A percentile compares a stretch with the other conserved stretches of the same genome.
These are phyloP conservation scores for Mycteria americana DNA, from an alignment of 2,797 vertebrate species.

Conservation along the genomic window DNA sequence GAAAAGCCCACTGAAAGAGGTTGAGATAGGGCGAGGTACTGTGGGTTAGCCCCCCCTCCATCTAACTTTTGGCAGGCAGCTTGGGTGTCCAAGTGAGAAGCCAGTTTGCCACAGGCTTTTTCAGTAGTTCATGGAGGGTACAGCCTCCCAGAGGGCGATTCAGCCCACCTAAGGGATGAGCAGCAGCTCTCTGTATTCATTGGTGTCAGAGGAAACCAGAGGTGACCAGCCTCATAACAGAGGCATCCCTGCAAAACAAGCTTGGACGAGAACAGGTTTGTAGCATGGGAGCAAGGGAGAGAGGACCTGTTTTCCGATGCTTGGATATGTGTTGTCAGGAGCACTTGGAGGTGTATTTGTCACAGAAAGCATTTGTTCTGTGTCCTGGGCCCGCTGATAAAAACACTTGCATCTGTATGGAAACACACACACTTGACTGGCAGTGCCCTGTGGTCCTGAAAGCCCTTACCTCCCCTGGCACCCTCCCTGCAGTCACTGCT, in stretches of 20 bases:
- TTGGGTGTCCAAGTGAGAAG: not conserved
- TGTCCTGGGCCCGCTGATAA: not conserved
- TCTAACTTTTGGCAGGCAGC: not conserved
- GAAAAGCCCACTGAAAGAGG: not conserved
- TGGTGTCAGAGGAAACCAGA: not conserved
- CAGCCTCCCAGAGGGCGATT: not conserved
- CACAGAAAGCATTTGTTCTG: not conserved
- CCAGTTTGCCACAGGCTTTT: not conserved
- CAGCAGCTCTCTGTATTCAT: not conserved
- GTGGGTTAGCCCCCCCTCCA: rapidly evolving
- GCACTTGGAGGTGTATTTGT: not conserved
- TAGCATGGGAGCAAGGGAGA: not conserved
- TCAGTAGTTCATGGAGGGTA: not conserved
- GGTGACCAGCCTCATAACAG: not conserved
- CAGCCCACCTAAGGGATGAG: rapidly evolving
- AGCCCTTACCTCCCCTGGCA: not conserved
- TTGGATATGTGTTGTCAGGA: rapidly evolving
- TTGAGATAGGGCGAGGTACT: not conserved
- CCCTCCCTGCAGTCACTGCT: not conserved
- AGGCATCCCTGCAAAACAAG: not conserved
- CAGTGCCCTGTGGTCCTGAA: not conserved
- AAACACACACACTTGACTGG: not conserved
- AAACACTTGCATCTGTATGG: not conserved
- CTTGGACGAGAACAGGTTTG: not conserved
- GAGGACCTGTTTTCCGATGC: not conserved